Conservation (phyloP, 2,888 invertebrate genomes). For the Dolomedes plantarius region DNA sequence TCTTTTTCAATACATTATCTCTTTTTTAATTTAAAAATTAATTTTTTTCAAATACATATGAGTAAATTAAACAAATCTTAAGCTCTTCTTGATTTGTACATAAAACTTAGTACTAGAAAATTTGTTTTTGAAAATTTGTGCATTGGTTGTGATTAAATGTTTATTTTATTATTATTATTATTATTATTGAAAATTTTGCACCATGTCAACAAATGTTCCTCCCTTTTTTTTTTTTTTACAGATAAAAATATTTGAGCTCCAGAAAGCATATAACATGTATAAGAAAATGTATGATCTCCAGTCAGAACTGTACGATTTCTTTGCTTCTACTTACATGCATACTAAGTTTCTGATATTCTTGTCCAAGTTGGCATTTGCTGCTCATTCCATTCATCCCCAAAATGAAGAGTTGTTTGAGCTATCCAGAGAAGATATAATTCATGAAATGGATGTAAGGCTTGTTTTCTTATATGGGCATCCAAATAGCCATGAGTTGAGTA, state of each 20-base stretch:
- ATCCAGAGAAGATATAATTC: conserved; percentile 20
- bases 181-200: no score
- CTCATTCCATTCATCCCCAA: conserved; percentile 24
- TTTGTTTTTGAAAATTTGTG: no score
- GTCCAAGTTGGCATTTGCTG: conserved; percentile 39
- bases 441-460: conserved; percentile 43
- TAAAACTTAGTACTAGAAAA: no score
- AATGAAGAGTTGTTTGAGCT: conserved; percentile 50
- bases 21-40: no score
- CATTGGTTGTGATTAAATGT: no score
- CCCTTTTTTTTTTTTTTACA: conserved; percentile 29
- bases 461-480: not conserved
- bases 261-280: conserved; percentile 48
- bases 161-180: no score
- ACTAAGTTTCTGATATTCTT: conserved; percentile 21
- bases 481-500: no score
- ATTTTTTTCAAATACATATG: no score
- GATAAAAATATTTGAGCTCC: conserved; percentile 46
- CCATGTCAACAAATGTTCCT: no score
- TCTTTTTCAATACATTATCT: no score
- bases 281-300: not conserved
- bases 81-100: no score
- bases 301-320: conserved; percentile 16
- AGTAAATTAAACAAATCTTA: no score
- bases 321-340: conserved; percentile 17